Percentiles rank a stretch among this genome's conserved stretches.
phyloP scores from a whole-genome alignment of 2,113 vertebrate species.

The Thryonomys swinderianus region DNA sequence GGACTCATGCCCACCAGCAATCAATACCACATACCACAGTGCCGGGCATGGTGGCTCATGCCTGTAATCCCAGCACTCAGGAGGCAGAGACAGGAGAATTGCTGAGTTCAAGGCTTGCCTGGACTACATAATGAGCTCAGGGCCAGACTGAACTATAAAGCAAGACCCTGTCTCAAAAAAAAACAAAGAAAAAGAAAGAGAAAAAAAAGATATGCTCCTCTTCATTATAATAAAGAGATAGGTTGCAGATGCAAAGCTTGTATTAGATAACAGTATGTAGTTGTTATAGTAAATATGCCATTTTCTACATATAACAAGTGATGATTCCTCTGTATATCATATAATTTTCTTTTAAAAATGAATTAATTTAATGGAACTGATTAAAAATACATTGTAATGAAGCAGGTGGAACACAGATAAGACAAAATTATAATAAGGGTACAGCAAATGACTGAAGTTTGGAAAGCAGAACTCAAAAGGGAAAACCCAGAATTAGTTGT shows the following conservation, averaged over 20 bases:
- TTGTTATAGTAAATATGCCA: background rate
- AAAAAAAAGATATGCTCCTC: background rate
- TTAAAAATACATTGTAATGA: background rate
- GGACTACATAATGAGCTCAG: no score
- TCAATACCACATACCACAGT: no score
- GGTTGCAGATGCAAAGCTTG: background rate
- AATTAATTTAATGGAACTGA: slow-evolving; percentile 50
- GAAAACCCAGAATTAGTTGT: background rate
- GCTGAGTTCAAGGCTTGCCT: no score
- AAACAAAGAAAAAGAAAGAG: no score
- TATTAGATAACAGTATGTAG: background rate
- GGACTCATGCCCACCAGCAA: no score
- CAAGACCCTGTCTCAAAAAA: no score
- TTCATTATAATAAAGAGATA: background rate
- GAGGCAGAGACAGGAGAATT: no score
- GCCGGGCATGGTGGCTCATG: no score
- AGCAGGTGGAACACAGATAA: background rate
- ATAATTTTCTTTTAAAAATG: background rate
- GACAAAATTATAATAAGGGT: background rate
- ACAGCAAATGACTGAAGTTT: background rate
- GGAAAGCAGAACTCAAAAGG: background rate
- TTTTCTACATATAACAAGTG: background rate
- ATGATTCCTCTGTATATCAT: slow-evolving; percentile 6
- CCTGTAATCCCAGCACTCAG: no score
- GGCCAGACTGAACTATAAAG: no score